Conservation (phyloP, 2,113 vertebrate species). For the Rhizomys pruinosus region DNA sequence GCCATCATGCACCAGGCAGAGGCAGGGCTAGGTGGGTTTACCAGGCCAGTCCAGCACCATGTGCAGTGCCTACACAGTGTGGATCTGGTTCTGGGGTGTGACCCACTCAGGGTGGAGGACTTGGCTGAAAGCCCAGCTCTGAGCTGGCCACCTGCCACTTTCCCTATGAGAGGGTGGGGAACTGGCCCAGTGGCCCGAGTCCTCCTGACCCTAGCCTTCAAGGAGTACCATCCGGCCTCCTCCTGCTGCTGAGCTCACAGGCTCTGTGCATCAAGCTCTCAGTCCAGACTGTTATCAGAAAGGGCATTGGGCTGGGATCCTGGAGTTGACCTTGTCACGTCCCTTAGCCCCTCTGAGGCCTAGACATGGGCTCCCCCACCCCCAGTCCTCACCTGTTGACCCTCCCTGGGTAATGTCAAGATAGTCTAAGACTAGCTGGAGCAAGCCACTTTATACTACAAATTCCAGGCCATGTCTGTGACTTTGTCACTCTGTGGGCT, state of each 20-base stretch:
- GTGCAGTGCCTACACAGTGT: not conserved
- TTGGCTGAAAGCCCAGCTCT: not conserved
- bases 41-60: not conserved
- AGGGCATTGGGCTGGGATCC: not conserved
- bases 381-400: not conserved
- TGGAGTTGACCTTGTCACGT: not conserved
- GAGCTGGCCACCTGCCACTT: constrained; percentile 25
- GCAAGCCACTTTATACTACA: not conserved
- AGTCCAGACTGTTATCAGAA: constrained; percentile 56
- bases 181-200: not conserved
- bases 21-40: not conserved
- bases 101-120: not conserved
- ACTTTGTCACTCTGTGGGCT: not conserved
- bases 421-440: not conserved
- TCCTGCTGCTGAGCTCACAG: not conserved
- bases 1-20: not conserved
- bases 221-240: not conserved
- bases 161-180: not conserved
- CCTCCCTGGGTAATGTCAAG: not conserved
- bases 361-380: too few species aligned
- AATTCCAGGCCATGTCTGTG: not conserved
- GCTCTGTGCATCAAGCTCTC: not conserved
- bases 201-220: not conserved
- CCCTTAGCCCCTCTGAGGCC: not conserved
- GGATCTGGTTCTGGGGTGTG: constrained; percentile 13